These are phyloP conservation scores for Aphidius ervi DNA, from an alignment of 1,140 invertebrate genomes.

Conservation along the genomic window DNA sequence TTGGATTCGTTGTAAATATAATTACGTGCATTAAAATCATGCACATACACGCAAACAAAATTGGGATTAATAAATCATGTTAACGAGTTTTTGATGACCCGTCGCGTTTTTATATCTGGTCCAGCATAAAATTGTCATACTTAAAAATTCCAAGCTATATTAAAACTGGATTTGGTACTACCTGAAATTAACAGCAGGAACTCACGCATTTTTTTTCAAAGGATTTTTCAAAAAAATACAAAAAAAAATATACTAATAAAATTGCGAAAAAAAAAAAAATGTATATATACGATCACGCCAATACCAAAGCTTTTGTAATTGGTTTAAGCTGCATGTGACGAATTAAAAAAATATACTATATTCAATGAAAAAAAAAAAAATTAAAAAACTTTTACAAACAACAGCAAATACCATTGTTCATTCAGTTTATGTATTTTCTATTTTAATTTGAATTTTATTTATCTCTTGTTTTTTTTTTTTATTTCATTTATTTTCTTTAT, in stretches of 20 bases:
- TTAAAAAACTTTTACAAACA: too few species aligned
- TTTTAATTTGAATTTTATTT: too few species aligned
- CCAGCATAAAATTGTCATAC: slow-evolving; percentile 38
- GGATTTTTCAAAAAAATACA: background rate
- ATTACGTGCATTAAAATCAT: slow-evolving; percentile 24
- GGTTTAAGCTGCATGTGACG: too few species aligned
- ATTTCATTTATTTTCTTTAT: too few species aligned
- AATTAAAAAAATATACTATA: too few species aligned
- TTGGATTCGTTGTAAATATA: slow-evolving; percentile 15
- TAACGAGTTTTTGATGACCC: slow-evolving; percentile 48
- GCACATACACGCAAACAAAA: slow-evolving; percentile 18
- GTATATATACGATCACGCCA: background rate
- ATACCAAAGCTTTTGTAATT: too few species aligned
- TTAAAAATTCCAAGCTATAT: slow-evolving; percentile 13
- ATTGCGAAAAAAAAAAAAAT: background rate
- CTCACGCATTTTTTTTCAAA: background rate
- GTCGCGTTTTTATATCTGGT: slow-evolving; percentile 18
- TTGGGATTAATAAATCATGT: slow-evolving; percentile 43
- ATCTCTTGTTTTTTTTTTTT: too few species aligned
- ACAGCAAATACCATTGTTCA: too few species aligned
- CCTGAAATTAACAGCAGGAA: slow-evolving; percentile 14
- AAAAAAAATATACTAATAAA: background rate
- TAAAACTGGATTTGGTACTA: slow-evolving; percentile 13
- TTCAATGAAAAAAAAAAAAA: too few species aligned
- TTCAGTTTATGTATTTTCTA: too few species aligned